Evolutionary conservation across 2,888 invertebrate genomes (phyloP).

Genomic region (Papilio gigon): DNA sequence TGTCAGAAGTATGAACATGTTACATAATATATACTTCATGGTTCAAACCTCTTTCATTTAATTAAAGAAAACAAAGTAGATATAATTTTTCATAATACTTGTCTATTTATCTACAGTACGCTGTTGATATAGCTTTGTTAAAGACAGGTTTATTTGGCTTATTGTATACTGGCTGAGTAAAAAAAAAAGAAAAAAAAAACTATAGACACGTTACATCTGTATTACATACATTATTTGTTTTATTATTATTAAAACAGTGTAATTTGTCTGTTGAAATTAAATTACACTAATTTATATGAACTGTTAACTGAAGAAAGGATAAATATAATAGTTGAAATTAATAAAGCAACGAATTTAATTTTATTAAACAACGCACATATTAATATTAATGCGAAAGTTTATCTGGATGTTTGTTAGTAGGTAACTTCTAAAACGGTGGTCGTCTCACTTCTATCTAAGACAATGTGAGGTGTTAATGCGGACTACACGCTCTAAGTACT

Average conservation of each 20-base stretch:
- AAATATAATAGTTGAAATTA: neutral
- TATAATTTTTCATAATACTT: neutral
- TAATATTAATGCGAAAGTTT: neutral
- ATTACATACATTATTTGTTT: too few species aligned
- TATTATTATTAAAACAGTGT: too few species aligned
- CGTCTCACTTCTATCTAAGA: too few species aligned
- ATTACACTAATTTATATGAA: too few species aligned
- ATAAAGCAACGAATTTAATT: neutral
- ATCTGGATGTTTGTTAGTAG: too few species aligned
- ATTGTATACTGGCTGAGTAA: too few species aligned
- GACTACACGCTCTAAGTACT: too few species aligned
- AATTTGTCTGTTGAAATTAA: too few species aligned
- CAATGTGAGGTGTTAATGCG: too few species aligned
- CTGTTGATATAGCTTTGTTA: neutral
- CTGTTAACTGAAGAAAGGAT: neutral
- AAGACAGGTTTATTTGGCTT: neutral
- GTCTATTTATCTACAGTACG: neutral
- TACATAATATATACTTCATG: slow-evolving; percentile 5
- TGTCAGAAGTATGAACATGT: neutral
- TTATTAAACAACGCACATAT: neutral
- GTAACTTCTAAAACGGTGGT: too few species aligned
- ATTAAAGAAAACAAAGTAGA: neutral
- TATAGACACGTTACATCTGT: too few species aligned
- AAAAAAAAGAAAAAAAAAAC: too few species aligned
- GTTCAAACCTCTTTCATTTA: neutral